Evolutionary conservation across 2,888 invertebrate genomes (phyloP).

Genomic region (Alviniconcha strummeri): DNA sequence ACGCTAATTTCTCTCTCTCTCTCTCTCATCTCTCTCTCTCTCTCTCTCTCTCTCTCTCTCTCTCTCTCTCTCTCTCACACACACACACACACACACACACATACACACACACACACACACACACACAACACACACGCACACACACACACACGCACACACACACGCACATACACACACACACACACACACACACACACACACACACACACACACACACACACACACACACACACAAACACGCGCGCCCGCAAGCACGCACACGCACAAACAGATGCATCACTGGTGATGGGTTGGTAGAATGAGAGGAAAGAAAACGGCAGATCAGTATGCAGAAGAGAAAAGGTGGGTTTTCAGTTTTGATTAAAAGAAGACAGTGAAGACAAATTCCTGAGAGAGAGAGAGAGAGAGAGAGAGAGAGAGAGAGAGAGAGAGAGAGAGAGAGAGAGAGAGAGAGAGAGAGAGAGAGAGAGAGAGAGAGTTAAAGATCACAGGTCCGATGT

Average conservation of each 20-base stretch:
- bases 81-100: not conserved
- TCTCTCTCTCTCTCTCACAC: not conserved
- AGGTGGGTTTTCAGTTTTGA: too few relatives aligned
- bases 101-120: not conserved
- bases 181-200: not conserved
- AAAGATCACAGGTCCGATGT: too few relatives aligned
- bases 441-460: too few relatives aligned
- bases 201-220: not conserved
- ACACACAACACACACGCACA: not conserved
- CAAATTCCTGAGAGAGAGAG: not conserved
- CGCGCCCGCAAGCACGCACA: not conserved
- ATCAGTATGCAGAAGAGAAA: too few relatives aligned
- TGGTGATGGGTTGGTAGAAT: too few relatives aligned
- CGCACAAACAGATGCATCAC: too few relatives aligned
- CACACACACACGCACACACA: not conserved
- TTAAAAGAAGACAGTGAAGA: not conserved
- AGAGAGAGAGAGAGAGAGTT: too few relatives aligned
- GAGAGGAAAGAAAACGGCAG: too few relatives aligned
- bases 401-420: conserved; percentile 20
- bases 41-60: not conserved
- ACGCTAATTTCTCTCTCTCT: not conserved
- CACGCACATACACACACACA: not conserved
- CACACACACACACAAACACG: not conserved
- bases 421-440: conserved; percentile 21
- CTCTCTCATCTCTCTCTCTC: not conserved